Conservation (phyloP, 2,797 vertebrate species). For the Coregonus suidteri region DNA sequence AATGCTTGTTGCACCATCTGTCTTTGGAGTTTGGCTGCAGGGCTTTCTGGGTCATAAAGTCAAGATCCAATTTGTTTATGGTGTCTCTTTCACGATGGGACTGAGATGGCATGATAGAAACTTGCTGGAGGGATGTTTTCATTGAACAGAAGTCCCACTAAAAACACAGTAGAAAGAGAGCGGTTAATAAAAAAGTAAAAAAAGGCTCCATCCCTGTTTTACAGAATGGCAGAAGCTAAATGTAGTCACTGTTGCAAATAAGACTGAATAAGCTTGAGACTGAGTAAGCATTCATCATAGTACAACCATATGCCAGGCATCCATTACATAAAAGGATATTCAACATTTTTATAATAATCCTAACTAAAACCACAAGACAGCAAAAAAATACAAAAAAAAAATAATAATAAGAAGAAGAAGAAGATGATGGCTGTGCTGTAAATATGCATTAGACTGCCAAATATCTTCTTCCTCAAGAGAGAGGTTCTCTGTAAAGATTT, state of each 20-base stretch:
- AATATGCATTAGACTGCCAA: neutral
- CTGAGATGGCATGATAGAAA: too few relatives aligned
- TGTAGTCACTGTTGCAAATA: neutral
- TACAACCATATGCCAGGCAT: neutral
- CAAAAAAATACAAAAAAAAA: neutral
- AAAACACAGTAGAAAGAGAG: too few relatives aligned
- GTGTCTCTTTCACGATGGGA: neutral
- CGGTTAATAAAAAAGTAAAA: neutral
- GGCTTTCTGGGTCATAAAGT: neutral
- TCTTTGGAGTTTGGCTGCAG: neutral
- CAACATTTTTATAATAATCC: neutral
- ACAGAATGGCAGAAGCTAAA: neutral
- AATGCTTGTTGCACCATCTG: neutral
- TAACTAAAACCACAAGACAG: neutral
- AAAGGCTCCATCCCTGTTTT: neutral
- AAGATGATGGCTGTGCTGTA: neutral
- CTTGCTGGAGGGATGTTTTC: conserved; percentile 1
- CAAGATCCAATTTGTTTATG: neutral
- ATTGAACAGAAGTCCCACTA: neutral
- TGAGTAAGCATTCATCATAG: neutral
- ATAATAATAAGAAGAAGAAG: neutral
- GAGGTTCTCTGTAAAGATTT: conserved; percentile 9
- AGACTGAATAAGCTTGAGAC: too few relatives aligned
- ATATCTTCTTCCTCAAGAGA: neutral
- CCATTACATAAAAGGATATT: neutral